Percentiles rank a stretch among this genome's conserved stretches.
Conservation (phyloP, 1,140 invertebrate species). For the Epicauta chinensis region DNA sequence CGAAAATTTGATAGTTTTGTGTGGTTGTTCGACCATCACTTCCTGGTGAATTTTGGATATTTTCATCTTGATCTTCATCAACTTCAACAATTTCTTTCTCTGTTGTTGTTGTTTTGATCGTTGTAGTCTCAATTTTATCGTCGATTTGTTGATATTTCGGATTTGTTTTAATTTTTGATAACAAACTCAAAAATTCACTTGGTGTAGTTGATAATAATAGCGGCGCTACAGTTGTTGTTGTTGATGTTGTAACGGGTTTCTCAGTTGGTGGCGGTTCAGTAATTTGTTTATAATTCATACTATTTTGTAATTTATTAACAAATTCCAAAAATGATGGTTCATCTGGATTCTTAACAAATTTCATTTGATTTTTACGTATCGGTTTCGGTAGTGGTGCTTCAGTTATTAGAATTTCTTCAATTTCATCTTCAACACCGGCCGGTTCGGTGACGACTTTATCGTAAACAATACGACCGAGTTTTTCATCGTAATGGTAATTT, state of each 20-base stretch:
- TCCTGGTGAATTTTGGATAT: constrained; percentile 31
- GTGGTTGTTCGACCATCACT: constrained; percentile 14
- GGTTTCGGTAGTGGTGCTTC: constrained; percentile 21
- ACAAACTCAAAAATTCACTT: constrained; percentile 35
- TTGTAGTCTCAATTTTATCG: constrained; percentile 28
- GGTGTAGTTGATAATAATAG: constrained; percentile 21
- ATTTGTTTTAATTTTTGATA: constrained; percentile 30
- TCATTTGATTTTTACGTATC: constrained; percentile 7
- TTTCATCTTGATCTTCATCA: constrained; percentile 22
- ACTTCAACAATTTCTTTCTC: constrained; percentile 25
- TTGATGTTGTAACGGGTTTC: neutral
- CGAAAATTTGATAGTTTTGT: constrained; percentile 32
- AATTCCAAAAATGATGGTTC: constrained; percentile 37
- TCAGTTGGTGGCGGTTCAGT: constrained; percentile 33
- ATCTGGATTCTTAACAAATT: constrained; percentile 18
- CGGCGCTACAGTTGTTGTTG: constrained; percentile 12
- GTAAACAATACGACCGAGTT: constrained; percentile 37
- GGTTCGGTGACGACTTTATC: constrained; percentile 15
- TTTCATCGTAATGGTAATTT: constrained; percentile 39
- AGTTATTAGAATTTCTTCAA: constrained; percentile 15
- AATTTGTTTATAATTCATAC: constrained; percentile 32
- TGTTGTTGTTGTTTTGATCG: constrained; percentile 17
- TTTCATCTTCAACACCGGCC: constrained; percentile 14
- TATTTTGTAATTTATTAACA: constrained; percentile 28
- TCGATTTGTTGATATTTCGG: constrained; percentile 33